Conservation (phyloP, 2,797 vertebrate species). For the Anguilla anguilla region DNA sequence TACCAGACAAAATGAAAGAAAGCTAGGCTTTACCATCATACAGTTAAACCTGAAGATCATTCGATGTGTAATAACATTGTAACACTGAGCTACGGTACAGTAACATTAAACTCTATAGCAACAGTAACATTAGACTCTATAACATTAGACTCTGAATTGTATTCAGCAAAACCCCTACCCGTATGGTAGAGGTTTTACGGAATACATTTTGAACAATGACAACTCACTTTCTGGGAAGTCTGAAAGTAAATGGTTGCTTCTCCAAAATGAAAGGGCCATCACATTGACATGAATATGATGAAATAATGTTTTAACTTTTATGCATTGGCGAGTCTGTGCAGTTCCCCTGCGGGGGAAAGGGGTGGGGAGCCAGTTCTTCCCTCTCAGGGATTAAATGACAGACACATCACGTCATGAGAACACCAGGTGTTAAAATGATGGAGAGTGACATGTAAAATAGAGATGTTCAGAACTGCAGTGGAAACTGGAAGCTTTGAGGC, state of each 20-base stretch:
- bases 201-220: constrained; percentile 11
- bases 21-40: too few relatives aligned
- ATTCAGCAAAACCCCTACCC: not conserved
- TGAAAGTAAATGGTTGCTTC: not conserved
- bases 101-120: too few relatives aligned
- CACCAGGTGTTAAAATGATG: not conserved
- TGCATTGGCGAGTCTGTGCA: not conserved
- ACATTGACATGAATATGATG: not conserved
- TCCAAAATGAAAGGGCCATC: constrained; percentile 8
- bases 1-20: too few relatives aligned
- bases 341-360: not conserved
- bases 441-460: constrained; percentile 15
- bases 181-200: not conserved
- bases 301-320: not conserved
- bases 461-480: not conserved
- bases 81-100: too few relatives aligned
- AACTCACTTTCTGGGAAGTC: not conserved
- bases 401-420: not conserved
- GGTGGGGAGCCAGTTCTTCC: not conserved
- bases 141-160: too few relatives aligned
- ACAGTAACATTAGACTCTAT: too few relatives aligned
- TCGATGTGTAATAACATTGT: too few relatives aligned
- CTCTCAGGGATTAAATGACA: not conserved
- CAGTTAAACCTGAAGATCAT: too few relatives aligned
- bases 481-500: not conserved